These are phyloP conservation scores for Pangasius larnaudii DNA, from an alignment of 2,797 vertebrate genomes.

Conservation along the genomic window DNA sequence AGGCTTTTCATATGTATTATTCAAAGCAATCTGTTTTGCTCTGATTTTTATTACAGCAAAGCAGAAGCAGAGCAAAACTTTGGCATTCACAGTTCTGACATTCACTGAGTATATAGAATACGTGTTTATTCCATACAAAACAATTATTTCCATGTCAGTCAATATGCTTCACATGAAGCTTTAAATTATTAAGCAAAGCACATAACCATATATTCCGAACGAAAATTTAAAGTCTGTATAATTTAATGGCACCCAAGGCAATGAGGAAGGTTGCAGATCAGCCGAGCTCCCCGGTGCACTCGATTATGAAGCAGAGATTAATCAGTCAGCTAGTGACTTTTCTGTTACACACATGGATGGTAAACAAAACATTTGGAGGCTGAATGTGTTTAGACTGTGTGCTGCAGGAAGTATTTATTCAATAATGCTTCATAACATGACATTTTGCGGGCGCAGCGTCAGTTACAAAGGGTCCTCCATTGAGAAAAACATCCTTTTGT, in stretches of 20 bases:
- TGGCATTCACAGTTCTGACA: slow-evolving; percentile 24
- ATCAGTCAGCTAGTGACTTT: slow-evolving; percentile 41
- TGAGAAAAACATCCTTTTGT: slow-evolving; percentile 37
- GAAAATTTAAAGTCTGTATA: not conserved
- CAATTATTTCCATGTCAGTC: slow-evolving; percentile 5
- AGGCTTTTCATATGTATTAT: slow-evolving; percentile 44
- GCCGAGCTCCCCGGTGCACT: slow-evolving; percentile 1
- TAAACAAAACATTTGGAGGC: slow-evolving; percentile 32
- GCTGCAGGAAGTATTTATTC: slow-evolving; percentile 34
- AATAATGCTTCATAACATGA: slow-evolving; percentile 49
- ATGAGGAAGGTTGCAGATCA: slow-evolving; percentile 14
- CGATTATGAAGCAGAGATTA: slow-evolving; percentile 17
- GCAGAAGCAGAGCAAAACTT: slow-evolving; percentile 33
- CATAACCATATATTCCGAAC: not conserved
- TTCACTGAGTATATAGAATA: not conserved
- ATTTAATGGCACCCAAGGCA: slow-evolving; percentile 25
- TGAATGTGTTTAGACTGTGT: slow-evolving; percentile 23
- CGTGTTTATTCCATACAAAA: not conserved
- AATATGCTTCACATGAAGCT: not conserved
- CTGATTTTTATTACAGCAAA: slow-evolving; percentile 24
- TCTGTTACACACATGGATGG: not conserved
- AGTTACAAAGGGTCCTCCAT: slow-evolving; percentile 41
- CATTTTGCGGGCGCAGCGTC: slow-evolving; percentile 32
- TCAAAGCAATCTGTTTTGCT: slow-evolving; percentile 40
- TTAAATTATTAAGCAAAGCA: slow-evolving; percentile 7